Percentiles rank a stretch among this genome's conserved stretches.
phyloP scores from a whole-genome alignment of 2,888 invertebrate species.

The Diplolepis rosae region DNA sequence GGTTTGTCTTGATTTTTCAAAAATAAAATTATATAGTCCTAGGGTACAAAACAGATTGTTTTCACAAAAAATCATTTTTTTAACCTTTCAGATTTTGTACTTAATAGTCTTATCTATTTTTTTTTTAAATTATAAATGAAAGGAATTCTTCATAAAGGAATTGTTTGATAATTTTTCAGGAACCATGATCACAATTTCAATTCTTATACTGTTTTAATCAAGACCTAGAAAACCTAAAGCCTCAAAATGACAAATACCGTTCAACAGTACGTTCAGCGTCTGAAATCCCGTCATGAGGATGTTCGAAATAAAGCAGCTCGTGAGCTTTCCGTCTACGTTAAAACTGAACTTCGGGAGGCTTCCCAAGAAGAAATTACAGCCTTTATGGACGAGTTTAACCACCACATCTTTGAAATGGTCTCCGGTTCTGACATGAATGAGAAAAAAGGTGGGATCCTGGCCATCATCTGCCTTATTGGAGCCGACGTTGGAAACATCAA shows the following conservation, averaged over 20 bases:
- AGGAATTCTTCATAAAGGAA: too few species aligned
- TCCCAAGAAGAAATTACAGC: conserved; percentile 91
- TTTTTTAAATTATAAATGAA: too few species aligned
- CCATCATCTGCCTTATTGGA: conserved; percentile 94
- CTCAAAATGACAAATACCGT: conserved; percentile 78
- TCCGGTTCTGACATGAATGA: conserved; percentile 94
- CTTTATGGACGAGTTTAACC: conserved; percentile 96
- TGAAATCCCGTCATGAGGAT: conserved; percentile 92
- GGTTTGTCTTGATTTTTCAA: too few species aligned
- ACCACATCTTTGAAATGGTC: conserved; percentile 97
- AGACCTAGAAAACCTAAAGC: not conserved
- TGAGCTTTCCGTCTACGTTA: conserved; percentile 92
- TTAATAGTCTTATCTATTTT: too few species aligned
- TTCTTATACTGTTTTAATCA: not conserved
- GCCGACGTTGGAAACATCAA: conserved; percentile 95
- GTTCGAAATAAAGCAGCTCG: conserved; percentile 89
- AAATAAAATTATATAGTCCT: too few species aligned
- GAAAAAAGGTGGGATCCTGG: conserved; percentile 95
- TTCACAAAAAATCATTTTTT: too few species aligned
- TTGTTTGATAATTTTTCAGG: not conserved
- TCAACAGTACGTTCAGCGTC: conserved; percentile 87
- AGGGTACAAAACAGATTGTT: too few species aligned
- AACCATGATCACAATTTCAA: not conserved
- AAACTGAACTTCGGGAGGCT: conserved; percentile 91
- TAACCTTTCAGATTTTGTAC: too few species aligned